Conservation (phyloP, 2,797 vertebrate species). For the Typhlichthys eigenmanni region DNA sequence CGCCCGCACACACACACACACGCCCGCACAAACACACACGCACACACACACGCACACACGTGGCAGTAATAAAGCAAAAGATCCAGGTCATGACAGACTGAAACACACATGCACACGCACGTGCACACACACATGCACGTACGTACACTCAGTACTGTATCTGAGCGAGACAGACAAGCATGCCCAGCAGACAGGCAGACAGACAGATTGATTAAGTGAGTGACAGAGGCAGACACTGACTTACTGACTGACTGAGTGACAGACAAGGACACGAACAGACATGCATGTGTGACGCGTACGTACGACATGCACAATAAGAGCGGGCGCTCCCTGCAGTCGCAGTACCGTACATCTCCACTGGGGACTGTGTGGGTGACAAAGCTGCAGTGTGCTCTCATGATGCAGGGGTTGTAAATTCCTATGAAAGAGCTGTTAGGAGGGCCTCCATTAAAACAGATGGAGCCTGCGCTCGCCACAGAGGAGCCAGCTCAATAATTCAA, state of each 20-base stretch:
- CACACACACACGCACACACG: not conserved
- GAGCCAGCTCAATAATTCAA: conserved; percentile 70
- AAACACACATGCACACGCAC: not conserved
- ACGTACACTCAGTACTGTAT: conserved; percentile 11
- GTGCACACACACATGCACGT: not conserved
- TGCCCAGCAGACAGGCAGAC: not conserved
- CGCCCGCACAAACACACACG: not conserved
- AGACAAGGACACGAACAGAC: not conserved
- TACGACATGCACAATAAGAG: no score
- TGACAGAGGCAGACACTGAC: conserved; percentile 10
- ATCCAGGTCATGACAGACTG: not conserved
- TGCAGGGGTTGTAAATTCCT: conserved; percentile 74
- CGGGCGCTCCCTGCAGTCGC: not conserved
- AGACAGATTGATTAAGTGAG: conserved; percentile 10
- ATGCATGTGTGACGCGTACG: conserved; percentile 6
- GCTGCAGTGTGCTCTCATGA: conserved; percentile 53
- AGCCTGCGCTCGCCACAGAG: conserved; percentile 61
- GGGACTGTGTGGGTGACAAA: conserved; percentile 58
- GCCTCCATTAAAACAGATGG: conserved; percentile 65
- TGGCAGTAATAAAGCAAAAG: no score
- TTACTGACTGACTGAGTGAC: conserved; percentile 17
- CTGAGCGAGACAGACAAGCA: conserved; percentile 2
- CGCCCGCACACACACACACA: not conserved
- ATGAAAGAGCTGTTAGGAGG: conserved; percentile 70
- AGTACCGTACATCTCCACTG: conserved; percentile 66